These are phyloP conservation scores for Drosophila gaucha DNA, from an alignment of 2,888 invertebrate species.

Conservation along the genomic window DNA sequence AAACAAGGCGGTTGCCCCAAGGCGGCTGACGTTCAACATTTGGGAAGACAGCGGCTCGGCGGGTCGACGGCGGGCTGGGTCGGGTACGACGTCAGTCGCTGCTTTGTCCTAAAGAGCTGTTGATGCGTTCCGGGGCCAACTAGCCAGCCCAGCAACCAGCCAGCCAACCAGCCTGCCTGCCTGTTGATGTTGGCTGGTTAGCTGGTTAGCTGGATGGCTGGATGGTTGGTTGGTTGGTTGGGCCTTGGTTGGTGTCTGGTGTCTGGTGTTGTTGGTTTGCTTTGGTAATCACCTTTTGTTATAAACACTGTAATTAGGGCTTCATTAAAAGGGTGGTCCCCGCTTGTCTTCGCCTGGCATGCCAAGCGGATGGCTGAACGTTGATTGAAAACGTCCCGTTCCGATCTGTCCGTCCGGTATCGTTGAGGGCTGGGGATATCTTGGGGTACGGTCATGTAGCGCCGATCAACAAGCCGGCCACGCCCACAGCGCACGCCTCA, in stretches of 20 bases:
- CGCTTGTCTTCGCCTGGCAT: constrained; percentile 82
- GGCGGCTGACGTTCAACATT: constrained; percentile 41
- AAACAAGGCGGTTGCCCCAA: constrained; percentile 60
- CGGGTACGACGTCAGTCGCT: constrained; percentile 35
- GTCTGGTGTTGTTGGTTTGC: constrained; percentile 69
- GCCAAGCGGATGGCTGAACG: constrained; percentile 48
- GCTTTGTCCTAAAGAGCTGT: constrained; percentile 64
- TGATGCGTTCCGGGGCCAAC: constrained; percentile 51
- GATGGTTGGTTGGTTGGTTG: neutral
- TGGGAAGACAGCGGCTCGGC: neutral
- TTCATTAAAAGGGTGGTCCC: constrained; percentile 85
- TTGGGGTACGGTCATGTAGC: constrained; percentile 53
- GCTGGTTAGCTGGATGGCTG: constrained; percentile 40
- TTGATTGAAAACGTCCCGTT: constrained; percentile 71
- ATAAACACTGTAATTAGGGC: constrained; percentile 85
- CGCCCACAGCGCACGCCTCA: constrained; percentile 84
- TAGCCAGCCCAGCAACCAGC: constrained; percentile 3
- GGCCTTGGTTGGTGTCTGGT: constrained; percentile 37
- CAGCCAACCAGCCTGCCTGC: constrained; percentile 6
- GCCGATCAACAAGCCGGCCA: constrained; percentile 82
- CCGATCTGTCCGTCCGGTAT: constrained; percentile 18
- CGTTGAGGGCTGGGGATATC: neutral
- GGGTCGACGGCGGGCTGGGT: neutral
- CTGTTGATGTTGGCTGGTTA: constrained; percentile 17
- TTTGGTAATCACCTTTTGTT: constrained; percentile 83